Conservation (phyloP, 64 coral and sea anemone species). For the Montipora capricornis region DNA sequence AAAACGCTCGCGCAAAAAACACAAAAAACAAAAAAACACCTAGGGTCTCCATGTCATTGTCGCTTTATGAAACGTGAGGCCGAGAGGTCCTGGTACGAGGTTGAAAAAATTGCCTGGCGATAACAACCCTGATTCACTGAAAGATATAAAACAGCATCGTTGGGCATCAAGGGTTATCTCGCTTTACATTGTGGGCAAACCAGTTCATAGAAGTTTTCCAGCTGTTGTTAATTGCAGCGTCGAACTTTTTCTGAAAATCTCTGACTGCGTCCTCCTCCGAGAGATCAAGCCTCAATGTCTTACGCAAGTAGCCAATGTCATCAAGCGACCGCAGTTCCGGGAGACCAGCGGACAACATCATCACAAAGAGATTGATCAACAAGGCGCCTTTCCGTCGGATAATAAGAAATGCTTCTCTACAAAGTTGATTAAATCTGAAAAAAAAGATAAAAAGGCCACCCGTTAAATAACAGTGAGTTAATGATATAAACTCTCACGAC, state of each 20-base stretch:
- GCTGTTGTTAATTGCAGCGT: slow-evolving; percentile 79
- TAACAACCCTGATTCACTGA: not conserved
- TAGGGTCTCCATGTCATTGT: too few species aligned
- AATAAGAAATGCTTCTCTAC: slow-evolving; percentile 75
- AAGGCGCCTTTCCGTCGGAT: slow-evolving; percentile 80
- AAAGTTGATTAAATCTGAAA: slow-evolving; percentile 81
- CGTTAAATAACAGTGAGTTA: not conserved
- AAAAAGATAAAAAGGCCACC: not conserved
- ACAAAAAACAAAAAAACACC: too few species aligned
- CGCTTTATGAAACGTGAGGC: too few species aligned
- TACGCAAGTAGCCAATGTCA: slow-evolving; percentile 86
- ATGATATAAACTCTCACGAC: too few species aligned
- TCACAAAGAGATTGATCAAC: slow-evolving; percentile 86
- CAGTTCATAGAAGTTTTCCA: slow-evolving; percentile 83
- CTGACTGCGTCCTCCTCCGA: slow-evolving; percentile 79
- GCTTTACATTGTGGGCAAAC: slow-evolving; percentile 66
- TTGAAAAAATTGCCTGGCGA: not conserved
- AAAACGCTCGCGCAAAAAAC: too few species aligned
- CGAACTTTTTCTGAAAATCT: slow-evolving; percentile 78
- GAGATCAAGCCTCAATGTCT: slow-evolving; percentile 63
- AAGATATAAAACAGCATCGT: not conserved
- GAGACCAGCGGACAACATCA: slow-evolving; percentile 93
- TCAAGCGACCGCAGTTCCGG: slow-evolving; percentile 75
- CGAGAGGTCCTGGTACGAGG: too few species aligned
- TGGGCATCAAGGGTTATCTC: slow-evolving; percentile 49